Conservation (phyloP, 2,888 invertebrate species). For the Eupithecia subumbrata region DNA sequence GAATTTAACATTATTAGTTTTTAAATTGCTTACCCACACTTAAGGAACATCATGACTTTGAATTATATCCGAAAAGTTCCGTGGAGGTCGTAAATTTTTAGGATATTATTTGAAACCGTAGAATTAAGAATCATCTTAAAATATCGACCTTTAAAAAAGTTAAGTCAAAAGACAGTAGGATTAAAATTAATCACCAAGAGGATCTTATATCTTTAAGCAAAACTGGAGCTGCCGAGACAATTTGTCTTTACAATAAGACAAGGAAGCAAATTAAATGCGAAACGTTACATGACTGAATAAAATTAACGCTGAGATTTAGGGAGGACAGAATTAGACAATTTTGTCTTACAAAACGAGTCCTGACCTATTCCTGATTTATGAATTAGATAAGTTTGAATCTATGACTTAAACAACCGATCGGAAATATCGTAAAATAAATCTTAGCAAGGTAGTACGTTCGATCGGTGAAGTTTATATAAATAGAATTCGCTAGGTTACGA, state of each 20-base stretch:
- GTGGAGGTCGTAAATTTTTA: too few relatives aligned
- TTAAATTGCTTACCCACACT: too few relatives aligned
- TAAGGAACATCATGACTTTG: too few relatives aligned
- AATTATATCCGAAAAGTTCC: too few relatives aligned
- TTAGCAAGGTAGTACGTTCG: neutral
- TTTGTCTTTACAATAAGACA: slow-evolving; percentile 42
- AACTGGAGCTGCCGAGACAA: slow-evolving; percentile 36
- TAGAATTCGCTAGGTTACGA: slow-evolving; percentile 6
- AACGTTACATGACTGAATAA: slow-evolving; percentile 19
- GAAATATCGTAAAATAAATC: neutral
- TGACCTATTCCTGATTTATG: neutral
- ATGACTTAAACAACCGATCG: neutral
- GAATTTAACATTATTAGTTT: too few relatives aligned
- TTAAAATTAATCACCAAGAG: slow-evolving; percentile 35
- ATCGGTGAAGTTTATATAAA: slow-evolving; percentile 21
- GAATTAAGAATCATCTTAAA: neutral
- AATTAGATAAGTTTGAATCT: neutral
- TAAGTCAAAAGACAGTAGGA: slow-evolving; percentile 22
- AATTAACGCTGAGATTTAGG: slow-evolving; percentile 13
- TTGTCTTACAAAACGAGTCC: neutral
- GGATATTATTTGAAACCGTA: too few relatives aligned
- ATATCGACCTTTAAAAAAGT: neutral
- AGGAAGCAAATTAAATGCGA: slow-evolving; percentile 24
- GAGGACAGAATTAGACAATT: neutral
- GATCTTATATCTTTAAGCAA: slow-evolving; percentile 32